Evolutionary conservation across 1,140 invertebrate genomes (phyloP).

Genomic region (Akabosia matsudoensis): DNA sequence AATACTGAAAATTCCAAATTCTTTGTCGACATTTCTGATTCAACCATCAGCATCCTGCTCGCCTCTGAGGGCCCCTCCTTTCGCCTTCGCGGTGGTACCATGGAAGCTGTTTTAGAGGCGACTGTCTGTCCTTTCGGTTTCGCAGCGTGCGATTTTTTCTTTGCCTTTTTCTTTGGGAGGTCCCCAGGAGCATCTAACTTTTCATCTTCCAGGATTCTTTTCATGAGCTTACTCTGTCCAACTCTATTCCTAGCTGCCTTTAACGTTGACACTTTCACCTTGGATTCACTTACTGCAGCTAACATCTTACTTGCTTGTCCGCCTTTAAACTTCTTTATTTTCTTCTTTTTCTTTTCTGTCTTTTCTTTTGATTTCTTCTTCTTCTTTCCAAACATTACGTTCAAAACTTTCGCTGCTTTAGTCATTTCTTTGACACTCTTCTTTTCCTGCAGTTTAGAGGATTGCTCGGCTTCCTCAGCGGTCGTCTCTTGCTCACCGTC

Average conservation of each 20-base stretch:
- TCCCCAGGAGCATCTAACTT: not conserved
- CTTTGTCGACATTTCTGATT: not conserved
- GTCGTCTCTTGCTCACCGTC: not conserved
- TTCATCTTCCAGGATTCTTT: not conserved
- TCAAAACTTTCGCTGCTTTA: conserved; percentile 1
- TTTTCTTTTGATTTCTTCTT: conserved; percentile 1
- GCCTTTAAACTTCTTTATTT: conserved; percentile 22
- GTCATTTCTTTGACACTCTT: not conserved
- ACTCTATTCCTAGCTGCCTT: not conserved
- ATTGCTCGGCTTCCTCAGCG: not conserved
- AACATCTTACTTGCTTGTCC: conserved; percentile 14
- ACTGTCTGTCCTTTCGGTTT: not conserved
- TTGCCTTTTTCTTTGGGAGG: not conserved
- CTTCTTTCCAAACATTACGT: not conserved
- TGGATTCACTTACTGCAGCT: not conserved
- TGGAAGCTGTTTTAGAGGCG: not conserved
- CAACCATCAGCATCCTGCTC: not conserved
- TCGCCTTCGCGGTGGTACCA: not conserved
- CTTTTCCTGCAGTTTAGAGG: not conserved
- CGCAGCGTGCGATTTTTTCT: not conserved
- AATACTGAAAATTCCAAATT: conserved; percentile 15
- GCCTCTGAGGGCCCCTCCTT: not conserved
- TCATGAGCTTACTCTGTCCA: not conserved
- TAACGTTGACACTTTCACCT: not conserved
- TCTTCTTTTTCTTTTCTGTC: conserved; percentile 17